Evolutionary conservation across 2,797 vertebrate genomes (phyloP).

Genomic region (Sebastes minor): DNA sequence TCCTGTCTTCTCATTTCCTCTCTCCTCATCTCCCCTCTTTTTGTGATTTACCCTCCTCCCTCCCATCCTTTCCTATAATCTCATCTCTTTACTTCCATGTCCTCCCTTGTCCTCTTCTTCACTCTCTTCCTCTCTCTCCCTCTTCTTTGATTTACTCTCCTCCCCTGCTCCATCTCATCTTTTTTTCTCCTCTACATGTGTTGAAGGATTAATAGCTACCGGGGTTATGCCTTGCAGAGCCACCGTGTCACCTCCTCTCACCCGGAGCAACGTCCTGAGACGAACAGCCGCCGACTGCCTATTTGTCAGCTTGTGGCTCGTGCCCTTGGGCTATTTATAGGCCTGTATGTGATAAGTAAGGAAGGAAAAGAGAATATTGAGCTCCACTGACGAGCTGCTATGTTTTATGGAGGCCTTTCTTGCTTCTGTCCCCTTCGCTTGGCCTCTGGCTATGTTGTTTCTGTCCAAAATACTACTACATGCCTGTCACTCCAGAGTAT

Average conservation of each 20-base stretch:
- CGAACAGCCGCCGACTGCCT: conserved; percentile 54
- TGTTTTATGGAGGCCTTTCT: conserved; percentile 1
- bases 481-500: conserved; percentile 18
- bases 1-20: background rate
- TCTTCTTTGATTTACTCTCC: conserved; percentile 39
- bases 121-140: conserved; percentile 11
- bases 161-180: conserved; percentile 22
- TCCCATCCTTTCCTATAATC: conserved; percentile 3
- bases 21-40: background rate
- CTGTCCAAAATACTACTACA: conserved; percentile 20
- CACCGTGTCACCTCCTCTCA: conserved; percentile 45
- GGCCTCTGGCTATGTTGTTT: conserved; percentile 4
- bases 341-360: conserved; percentile 23
- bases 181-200: conserved; percentile 41
- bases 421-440: conserved; percentile 1
- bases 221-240: conserved; percentile 51
- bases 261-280: conserved; percentile 51
- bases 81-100: conserved; percentile 21
- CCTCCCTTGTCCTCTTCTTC: background rate
- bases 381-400: conserved; percentile 21
- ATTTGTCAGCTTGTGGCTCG: conserved; percentile 58
- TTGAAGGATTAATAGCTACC: conserved; percentile 61
- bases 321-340: conserved; percentile 59
- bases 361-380: conserved; percentile 26
- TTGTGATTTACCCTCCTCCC: background rate